Evolutionary conservation across 1,140 invertebrate genomes (phyloP), one percentile per base, ranked within the genome.

Genomic region (Argopecten irradians): DNA sequence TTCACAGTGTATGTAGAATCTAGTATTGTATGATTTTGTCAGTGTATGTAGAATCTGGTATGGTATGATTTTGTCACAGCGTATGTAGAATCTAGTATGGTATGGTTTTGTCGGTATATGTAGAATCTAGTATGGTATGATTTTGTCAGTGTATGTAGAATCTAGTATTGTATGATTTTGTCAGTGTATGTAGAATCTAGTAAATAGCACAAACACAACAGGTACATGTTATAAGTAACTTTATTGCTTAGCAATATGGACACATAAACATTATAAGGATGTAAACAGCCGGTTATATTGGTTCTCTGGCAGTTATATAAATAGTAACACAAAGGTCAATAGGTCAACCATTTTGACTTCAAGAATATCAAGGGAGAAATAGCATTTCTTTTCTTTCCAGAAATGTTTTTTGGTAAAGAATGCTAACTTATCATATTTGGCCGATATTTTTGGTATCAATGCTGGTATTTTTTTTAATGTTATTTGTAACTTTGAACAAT

Each of bases 281-380:
- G 55, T 28, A 71, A 71, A 71, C 55, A 28, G 43, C 43, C 16
- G 55, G 55, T 71, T 71, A 71, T n/a, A 71, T 71, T 71, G 55
- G 22, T 71, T 71, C 14, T 71, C 55, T 71, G 55, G 55, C 55
- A 71, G 55, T n/a, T 71, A 71, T 11, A 71, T 71, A 71, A 71
- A 71, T 71, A 71, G 55, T 71, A 71, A 71, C 55, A 71, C 55
- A 71, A 71, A 71, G 55, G 55, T 71, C 55, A 71, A 71, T n/a
- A n/a, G 16, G 55, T 22, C 28, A 22, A 71, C 22, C 55, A n/a
- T 28, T 71, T 28, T 8, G 55, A 8, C 5, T 71, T 71, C 5
- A 71, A 71, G 43, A 71, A 71, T 71, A 71, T 71, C 55, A 71
- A 71, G 55, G 55, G 55, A 71, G 55, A 71, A 16, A 28, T n/a